phyloP scores from a whole-genome alignment of 2,797 vertebrate genomes.

The Cyclopterus lumpus region DNA sequence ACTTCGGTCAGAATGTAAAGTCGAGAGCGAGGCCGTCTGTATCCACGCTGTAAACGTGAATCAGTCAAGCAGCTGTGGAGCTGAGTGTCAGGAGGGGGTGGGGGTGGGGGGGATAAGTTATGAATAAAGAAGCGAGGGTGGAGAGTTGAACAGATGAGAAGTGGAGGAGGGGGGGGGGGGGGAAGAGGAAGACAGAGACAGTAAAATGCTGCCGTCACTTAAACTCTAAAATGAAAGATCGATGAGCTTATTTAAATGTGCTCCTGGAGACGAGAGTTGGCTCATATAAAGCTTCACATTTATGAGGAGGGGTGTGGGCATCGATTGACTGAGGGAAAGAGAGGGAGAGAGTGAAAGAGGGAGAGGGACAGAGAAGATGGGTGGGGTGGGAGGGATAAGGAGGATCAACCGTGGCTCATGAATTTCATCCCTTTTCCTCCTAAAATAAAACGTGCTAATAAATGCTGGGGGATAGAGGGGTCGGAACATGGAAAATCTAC shows the following conservation, averaged over 20 bases:
- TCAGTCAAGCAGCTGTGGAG: conserved; percentile 70
- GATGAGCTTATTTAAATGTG: conserved; percentile 84
- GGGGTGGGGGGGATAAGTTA: conserved; percentile 45
- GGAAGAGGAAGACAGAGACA: conserved; percentile 49
- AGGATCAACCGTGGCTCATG: conserved; percentile 74
- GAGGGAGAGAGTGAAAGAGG: conserved; percentile 1
- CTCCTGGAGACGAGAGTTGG: conserved; percentile 76
- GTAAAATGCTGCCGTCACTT: conserved; percentile 82
- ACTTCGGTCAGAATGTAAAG: conserved; percentile 52
- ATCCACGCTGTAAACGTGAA: conserved; percentile 53
- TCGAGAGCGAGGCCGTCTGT: conserved; percentile 35
- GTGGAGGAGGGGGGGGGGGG: conserved; percentile 21
- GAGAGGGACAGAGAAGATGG: background rate
- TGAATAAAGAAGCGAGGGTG: conserved; percentile 64
- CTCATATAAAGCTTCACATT: conserved; percentile 79
- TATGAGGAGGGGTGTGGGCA: conserved; percentile 78
- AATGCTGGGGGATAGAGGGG: conserved; percentile 57
- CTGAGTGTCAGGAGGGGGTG: conserved; percentile 43
- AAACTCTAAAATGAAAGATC: conserved; percentile 84
- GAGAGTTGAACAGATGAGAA: conserved; percentile 68
- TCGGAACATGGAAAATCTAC: conserved; percentile 68
- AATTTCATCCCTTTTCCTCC: conserved; percentile 75
- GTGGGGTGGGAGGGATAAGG: conserved; percentile 43
- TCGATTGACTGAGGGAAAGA: conserved; percentile 64
- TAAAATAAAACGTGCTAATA: conserved; percentile 77